Percentiles rank a stretch among this genome's conserved stretches.
These are phyloP conservation scores for Anableps anableps DNA, from an alignment of 2,797 vertebrate species.

Conservation along the genomic window DNA sequence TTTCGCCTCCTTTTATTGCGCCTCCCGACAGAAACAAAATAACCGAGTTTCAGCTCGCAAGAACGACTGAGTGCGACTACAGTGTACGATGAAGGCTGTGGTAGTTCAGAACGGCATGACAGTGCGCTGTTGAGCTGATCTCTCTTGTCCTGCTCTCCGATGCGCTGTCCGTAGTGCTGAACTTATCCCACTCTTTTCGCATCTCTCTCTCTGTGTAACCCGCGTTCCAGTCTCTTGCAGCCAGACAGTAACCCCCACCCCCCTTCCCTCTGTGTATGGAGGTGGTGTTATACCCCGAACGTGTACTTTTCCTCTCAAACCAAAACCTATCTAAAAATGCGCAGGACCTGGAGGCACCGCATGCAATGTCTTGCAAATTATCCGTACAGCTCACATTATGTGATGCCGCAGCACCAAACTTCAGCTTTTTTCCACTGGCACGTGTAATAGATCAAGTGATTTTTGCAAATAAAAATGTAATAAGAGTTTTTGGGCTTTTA, in stretches of 20 bases:
- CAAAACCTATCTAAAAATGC: constrained; percentile 7
- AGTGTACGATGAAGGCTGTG: not conserved
- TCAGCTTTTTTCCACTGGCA: not conserved
- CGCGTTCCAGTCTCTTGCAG: constrained; percentile 44
- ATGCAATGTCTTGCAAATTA: not conserved
- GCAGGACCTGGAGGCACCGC: not conserved
- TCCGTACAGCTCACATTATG: not conserved
- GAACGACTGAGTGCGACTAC: not conserved
- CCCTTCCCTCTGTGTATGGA: constrained; percentile 55
- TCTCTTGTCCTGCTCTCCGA: constrained; percentile 42
- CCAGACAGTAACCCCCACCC: constrained; percentile 70
- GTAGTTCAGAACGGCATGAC: constrained; percentile 45
- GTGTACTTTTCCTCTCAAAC: constrained; percentile 4
- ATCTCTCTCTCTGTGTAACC: constrained; percentile 29
- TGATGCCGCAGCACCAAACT: not conserved
- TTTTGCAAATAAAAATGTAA: not conserved
- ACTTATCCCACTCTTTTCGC: constrained; percentile 53
- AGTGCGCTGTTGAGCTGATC: constrained; percentile 37
- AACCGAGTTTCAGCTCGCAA: not conserved
- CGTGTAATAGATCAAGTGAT: not conserved
- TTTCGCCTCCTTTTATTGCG: constrained; percentile 28
- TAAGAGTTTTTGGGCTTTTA: not conserved
- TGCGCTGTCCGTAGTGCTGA: constrained; percentile 68
- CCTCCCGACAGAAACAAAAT: constrained; percentile 12
- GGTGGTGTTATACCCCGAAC: constrained; percentile 35